Percentiles rank a stretch among this genome's conserved stretches.
phyloP scores from a whole-genome alignment of 2,113 vertebrate genomes.

The Tachysurus fulvidraco region DNA sequence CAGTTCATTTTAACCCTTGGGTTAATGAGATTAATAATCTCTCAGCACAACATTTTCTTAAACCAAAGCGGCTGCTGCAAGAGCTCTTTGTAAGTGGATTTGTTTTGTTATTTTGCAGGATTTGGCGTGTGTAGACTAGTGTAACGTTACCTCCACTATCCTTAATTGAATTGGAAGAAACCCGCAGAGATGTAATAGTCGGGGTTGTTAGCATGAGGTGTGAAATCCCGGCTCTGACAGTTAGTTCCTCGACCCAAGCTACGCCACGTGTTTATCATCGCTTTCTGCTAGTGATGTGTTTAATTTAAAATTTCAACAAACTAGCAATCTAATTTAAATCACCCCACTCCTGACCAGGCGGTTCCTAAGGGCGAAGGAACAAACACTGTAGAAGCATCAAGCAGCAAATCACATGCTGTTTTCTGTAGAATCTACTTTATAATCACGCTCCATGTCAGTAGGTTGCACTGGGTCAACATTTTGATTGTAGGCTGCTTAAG shows the following conservation, averaged over 20 bases:
- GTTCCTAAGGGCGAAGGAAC: background rate
- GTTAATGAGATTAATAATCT: conserved; percentile 65
- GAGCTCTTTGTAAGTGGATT: conserved; percentile 23
- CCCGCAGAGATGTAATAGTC: background rate
- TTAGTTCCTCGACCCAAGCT: background rate
- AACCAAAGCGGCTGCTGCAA: conserved; percentile 42
- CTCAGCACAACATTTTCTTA: conserved; percentile 49
- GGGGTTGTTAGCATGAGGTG: background rate
- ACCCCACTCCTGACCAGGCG: background rate
- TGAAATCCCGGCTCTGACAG: background rate
- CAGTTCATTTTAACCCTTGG: conserved; percentile 66
- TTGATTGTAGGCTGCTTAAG: background rate
- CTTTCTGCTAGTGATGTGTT: background rate
- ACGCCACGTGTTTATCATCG: background rate
- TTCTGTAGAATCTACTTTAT: background rate
- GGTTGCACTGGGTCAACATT: background rate
- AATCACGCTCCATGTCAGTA: background rate
- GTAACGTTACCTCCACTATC: background rate
- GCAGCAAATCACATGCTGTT: background rate
- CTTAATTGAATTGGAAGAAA: background rate
- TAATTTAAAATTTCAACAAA: background rate
- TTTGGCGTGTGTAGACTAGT: background rate
- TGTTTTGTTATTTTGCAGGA: background rate
- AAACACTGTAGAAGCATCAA: background rate
- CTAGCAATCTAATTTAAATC: background rate